phyloP scores from a whole-genome alignment of 2,113 vertebrate species.

The Corythornis madagascariensis region DNA sequence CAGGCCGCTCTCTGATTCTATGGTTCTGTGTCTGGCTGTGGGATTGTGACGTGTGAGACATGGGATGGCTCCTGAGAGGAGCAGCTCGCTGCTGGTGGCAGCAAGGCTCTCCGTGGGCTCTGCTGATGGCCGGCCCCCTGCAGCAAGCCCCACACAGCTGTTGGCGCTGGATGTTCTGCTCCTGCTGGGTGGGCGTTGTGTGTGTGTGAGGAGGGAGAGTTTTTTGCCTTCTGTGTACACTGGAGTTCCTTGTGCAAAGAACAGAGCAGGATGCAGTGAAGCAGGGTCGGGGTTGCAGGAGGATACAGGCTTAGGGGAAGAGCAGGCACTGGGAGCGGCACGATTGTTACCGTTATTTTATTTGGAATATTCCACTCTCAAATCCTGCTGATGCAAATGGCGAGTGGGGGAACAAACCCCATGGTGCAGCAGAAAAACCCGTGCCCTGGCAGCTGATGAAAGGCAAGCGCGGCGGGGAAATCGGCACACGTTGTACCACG shows the following conservation, averaged over 20 bases:
- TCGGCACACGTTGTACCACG: rapidly evolving
- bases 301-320: rapidly evolving
- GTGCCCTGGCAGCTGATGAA: background rate
- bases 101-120: rapidly evolving
- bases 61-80: background rate
- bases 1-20: too few relatives aligned
- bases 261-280: rapidly evolving
- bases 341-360: background rate
- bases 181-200: rapidly evolving
- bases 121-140: rapidly evolving
- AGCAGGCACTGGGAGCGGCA: rapidly evolving
- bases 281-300: background rate
- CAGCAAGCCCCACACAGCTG: rapidly evolving
- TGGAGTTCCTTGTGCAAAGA: background rate
- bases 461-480: background rate
- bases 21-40: rapidly evolving
- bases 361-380: background rate
- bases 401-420: rapidly evolving
- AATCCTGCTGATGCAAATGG: background rate
- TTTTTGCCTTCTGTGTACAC: background rate
- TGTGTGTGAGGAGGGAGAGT: rapidly evolving
- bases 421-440: rapidly evolving
- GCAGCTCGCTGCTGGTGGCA: rapidly evolving
- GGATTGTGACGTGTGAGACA: background rate
- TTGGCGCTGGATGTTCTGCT: rapidly evolving